These are phyloP conservation scores for Drosophila limbata DNA, from an alignment of 2,888 invertebrate species.

Conservation along the genomic window DNA sequence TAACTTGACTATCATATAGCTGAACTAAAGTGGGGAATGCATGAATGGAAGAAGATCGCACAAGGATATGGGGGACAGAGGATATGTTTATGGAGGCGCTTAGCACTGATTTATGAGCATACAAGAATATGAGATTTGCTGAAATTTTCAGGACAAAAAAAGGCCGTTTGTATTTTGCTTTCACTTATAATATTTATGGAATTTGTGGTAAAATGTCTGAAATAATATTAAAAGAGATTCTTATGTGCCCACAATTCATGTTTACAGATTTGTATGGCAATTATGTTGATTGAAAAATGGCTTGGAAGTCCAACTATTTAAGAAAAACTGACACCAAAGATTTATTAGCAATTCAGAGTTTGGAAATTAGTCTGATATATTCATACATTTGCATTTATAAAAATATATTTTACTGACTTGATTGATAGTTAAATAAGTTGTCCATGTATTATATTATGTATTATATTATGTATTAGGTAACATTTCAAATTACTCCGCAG, in stretches of 20 bases:
- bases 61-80: conserved; percentile 3
- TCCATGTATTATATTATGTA: background rate
- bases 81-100: conserved; percentile 33
- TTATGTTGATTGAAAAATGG: conserved; percentile 13
- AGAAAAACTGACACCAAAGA: background rate
- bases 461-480: background rate
- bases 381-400: too few species aligned
- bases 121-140: background rate
- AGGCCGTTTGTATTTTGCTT: conserved; percentile 1
- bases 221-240: background rate
- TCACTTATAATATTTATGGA: conserved; percentile 28
- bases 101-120: conserved; percentile 47
- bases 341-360: background rate
- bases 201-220: conserved; percentile 13
- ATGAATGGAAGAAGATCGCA: background rate
- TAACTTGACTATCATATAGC: conserved; percentile 10
- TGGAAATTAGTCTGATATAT: background rate
- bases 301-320: background rate
- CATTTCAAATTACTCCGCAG: background rate
- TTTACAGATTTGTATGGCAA: background rate
- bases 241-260: background rate
- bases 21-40: background rate
- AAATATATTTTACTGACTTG: too few species aligned
- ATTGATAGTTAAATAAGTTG: too few species aligned
- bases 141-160: conserved; percentile 1